phyloP scores from a whole-genome alignment of 2,888 invertebrate genomes.

The Spodoptera littoralis region DNA sequence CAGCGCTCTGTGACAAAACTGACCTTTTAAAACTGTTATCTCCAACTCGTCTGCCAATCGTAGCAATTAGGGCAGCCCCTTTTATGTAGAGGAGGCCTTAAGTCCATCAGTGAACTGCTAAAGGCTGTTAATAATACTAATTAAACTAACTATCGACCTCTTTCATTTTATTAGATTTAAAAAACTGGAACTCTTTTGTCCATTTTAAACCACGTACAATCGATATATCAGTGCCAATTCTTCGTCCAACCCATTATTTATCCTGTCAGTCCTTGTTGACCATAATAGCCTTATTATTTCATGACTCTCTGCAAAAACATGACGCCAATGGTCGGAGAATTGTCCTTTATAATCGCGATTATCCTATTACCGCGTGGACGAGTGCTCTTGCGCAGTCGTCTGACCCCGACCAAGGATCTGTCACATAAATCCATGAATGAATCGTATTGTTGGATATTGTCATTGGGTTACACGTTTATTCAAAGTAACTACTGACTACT shows the following conservation, averaged over 20 bases:
- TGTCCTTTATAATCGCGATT: slow-evolving; percentile 70
- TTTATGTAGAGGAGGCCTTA: too few species aligned
- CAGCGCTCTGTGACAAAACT: too few species aligned
- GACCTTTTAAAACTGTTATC: too few species aligned
- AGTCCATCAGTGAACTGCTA: too few species aligned
- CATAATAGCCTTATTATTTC: slow-evolving; percentile 10
- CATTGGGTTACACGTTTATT: slow-evolving; percentile 21
- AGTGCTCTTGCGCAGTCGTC: slow-evolving; percentile 50
- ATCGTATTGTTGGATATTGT: slow-evolving; percentile 43
- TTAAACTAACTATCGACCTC: background rate
- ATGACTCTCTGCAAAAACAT: slow-evolving; percentile 17
- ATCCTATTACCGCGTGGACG: slow-evolving; percentile 76
- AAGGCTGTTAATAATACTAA: too few species aligned
- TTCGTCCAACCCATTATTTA: slow-evolving; percentile 1
- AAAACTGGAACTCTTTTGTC: background rate
- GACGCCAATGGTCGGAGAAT: slow-evolving; percentile 49
- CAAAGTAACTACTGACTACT: slow-evolving; percentile 1
- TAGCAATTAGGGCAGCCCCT: too few species aligned
- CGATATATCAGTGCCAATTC: background rate
- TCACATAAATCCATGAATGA: slow-evolving; percentile 54
- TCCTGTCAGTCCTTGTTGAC: slow-evolving; percentile 11
- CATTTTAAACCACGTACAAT: background rate
- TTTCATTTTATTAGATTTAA: background rate
- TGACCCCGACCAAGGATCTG: slow-evolving; percentile 59
- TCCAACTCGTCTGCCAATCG: too few species aligned